phyloP scores from a whole-genome alignment of 2,797 vertebrate genomes.

The Phaenicophaeus curvirostris region DNA sequence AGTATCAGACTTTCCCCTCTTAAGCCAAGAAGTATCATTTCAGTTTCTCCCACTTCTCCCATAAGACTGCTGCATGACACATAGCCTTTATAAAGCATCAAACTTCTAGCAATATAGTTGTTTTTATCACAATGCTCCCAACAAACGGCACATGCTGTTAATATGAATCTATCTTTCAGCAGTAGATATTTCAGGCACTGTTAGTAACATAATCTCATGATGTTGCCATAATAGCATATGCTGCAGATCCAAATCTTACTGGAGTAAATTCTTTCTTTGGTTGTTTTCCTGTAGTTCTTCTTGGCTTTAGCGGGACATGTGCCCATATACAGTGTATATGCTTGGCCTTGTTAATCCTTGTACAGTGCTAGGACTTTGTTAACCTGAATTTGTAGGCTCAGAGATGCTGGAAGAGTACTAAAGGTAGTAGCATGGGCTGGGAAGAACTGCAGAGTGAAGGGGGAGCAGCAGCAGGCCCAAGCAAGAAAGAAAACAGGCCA shows the following conservation, averaged over 20 bases:
- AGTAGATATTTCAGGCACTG: constrained; percentile 63
- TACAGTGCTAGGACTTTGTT: not conserved
- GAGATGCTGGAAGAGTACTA: not conserved
- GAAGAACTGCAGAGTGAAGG: not conserved
- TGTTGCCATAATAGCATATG: constrained; percentile 53
- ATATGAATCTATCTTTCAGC: constrained; percentile 65
- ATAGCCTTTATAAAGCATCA: constrained; percentile 54
- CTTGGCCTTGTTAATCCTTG: not conserved
- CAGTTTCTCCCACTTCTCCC: constrained; percentile 33
- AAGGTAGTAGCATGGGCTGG: not conserved
- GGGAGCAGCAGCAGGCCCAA: not conserved
- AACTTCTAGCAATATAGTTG: constrained; percentile 40
- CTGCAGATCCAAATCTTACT: constrained; percentile 35
- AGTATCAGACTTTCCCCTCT: not conserved
- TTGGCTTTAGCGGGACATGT: not conserved
- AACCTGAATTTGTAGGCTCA: not conserved
- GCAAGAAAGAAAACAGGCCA: not conserved
- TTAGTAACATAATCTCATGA: constrained; percentile 45
- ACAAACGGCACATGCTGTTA: constrained; percentile 58
- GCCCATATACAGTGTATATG: not conserved
- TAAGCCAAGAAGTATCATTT: constrained; percentile 32
- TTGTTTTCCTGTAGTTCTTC: constrained; percentile 28
- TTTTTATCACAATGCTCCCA: constrained; percentile 65
- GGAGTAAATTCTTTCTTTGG: constrained; percentile 41
- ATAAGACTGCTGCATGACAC: constrained; percentile 27